These are phyloP conservation scores for Aporophyla nigra DNA, from an alignment of 2,888 invertebrate genomes.

Conservation along the genomic window DNA sequence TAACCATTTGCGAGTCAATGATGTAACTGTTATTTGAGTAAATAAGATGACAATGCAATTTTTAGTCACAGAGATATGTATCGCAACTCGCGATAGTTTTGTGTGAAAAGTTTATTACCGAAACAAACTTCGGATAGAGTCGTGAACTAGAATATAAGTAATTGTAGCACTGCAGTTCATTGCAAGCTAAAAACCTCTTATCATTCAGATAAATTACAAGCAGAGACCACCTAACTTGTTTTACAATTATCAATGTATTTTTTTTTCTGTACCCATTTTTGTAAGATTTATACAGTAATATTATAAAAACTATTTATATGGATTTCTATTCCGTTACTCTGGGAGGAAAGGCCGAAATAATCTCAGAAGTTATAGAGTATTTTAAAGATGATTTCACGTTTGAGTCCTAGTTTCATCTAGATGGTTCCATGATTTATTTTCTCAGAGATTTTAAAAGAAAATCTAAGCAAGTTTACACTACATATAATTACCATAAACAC, in stretches of 20 bases:
- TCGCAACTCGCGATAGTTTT: neutral
- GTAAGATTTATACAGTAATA: neutral
- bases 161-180: neutral
- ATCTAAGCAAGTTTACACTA: neutral
- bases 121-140: neutral
- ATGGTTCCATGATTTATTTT: neutral
- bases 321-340: neutral
- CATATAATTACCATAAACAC: neutral
- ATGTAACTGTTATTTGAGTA: slow-evolving; percentile 27
- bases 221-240: neutral
- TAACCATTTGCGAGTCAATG: slow-evolving; percentile 45
- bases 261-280: neutral
- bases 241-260: neutral
- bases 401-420: neutral
- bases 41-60: slow-evolving; percentile 21
- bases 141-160: neutral
- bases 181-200: neutral
- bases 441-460: neutral
- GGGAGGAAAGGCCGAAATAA: neutral
- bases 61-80: neutral
- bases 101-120: neutral
- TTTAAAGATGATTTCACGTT: neutral
- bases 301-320: neutral
- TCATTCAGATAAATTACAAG: neutral
- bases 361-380: neutral